Percentiles rank a stretch among this genome's conserved stretches.
Conservation (phyloP, 2,888 invertebrate species). For the Neoitamus cyanurus region DNA sequence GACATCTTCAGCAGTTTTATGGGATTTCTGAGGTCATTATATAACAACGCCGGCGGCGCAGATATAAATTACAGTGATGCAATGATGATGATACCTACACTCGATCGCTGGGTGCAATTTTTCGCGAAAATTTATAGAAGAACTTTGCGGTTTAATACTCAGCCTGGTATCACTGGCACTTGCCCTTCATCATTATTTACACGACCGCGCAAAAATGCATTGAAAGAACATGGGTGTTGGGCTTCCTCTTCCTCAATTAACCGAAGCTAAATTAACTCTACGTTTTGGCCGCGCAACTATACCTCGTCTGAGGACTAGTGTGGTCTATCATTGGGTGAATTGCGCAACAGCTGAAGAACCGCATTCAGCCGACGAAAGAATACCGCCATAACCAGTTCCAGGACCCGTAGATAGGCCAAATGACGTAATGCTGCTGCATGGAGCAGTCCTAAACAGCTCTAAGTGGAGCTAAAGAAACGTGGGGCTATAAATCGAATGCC, state of each 20-base stretch:
- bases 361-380: neutral
- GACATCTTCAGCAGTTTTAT: conserved; percentile 9
- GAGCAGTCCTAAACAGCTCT: neutral
- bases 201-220: neutral
- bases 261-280: neutral
- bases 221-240: neutral
- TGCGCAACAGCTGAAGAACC: neutral
- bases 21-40: neutral
- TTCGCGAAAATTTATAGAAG: neutral
- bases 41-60: neutral
- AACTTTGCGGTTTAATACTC: neutral
- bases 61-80: conserved; percentile 29
- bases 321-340: neutral
- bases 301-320: neutral
- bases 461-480: neutral
- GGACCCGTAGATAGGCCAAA: neutral
- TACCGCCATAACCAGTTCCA: neutral
- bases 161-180: neutral
- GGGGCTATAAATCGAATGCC: neutral
- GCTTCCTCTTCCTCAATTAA: conserved; percentile 9
- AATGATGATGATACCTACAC: neutral
- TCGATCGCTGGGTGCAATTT: neutral
- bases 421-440: neutral
- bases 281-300: neutral
- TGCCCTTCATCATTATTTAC: neutral